These are phyloP conservation scores for Oxycera nigricornis DNA, from an alignment of 2,888 invertebrate species.

Conservation along the genomic window DNA sequence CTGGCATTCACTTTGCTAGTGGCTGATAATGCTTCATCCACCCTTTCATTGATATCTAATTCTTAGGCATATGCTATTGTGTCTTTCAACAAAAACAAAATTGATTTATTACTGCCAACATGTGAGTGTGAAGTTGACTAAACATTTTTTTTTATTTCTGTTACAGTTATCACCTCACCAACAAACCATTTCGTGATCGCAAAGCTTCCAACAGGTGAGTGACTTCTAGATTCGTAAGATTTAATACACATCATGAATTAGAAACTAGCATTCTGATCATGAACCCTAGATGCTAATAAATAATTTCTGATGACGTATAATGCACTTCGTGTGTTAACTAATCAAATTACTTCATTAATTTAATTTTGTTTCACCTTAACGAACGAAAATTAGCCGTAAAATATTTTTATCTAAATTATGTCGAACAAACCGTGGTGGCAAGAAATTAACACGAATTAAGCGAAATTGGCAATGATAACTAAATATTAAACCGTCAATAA, in stretches of 20 bases:
- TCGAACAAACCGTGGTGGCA: too few relatives aligned
- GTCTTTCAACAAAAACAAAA: neutral
- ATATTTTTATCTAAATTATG: too few relatives aligned
- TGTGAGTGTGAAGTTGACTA: neutral
- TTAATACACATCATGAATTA: too few relatives aligned
- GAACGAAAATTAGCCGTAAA: too few relatives aligned
- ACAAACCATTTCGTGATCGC: constrained; percentile 61
- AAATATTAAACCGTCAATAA: too few relatives aligned
- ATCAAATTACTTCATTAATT: too few relatives aligned
- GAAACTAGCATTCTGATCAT: neutral
- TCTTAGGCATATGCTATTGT: constrained; percentile 26
- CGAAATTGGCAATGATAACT: too few relatives aligned
- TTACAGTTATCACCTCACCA: constrained; percentile 61
- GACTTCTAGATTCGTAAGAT: neutral
- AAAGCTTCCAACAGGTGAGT: constrained; percentile 61
- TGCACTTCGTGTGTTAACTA: too few relatives aligned
- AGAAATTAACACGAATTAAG: too few relatives aligned
- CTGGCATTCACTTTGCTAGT: constrained; percentile 11
- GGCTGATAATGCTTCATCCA: constrained; percentile 21
- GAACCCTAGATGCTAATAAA: neutral
- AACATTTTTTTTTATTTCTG: neutral
- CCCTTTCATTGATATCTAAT: constrained; percentile 19
- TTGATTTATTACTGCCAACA: neutral
- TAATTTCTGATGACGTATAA: too few relatives aligned
- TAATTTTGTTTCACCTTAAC: too few relatives aligned